Conservation (phyloP, 2,888 invertebrate species). For the Callosobruchus maculatus region DNA sequence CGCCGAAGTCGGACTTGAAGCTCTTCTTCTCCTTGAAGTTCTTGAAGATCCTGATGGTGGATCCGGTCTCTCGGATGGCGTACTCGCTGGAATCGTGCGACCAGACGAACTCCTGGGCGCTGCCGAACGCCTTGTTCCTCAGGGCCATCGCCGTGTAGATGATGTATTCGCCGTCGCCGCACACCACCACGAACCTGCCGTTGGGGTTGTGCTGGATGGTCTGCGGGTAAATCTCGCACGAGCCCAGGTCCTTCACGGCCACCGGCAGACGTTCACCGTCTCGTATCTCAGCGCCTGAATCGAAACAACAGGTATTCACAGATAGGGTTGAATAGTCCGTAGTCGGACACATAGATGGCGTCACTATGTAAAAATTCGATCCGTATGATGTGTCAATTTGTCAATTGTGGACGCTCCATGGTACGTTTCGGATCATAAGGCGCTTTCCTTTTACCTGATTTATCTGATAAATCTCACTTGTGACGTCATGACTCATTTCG, state of each 20-base stretch:
- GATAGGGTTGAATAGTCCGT: no score
- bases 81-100: slow-evolving; percentile 93
- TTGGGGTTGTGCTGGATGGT: slow-evolving; percentile 98
- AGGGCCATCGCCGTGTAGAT: slow-evolving; percentile 99
- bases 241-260: slow-evolving; percentile 97
- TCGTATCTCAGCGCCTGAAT: slow-evolving; percentile 61
- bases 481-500: no score
- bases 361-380: no score
- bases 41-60: slow-evolving; percentile 90
- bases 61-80: slow-evolving; percentile 79
- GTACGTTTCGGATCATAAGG: no score
- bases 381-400: no score
- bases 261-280: slow-evolving; percentile 93
- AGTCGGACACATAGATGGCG: no score
- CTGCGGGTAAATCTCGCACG: slow-evolving; percentile 98
- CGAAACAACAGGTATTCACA: not conserved
- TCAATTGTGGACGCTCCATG: no score
- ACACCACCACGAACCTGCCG: slow-evolving; percentile 90
- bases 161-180: slow-evolving; percentile 99
- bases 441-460: no score
- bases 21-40: slow-evolving; percentile 97
- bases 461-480: no score
- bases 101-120: slow-evolving; percentile 99
- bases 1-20: slow-evolving; percentile 95
- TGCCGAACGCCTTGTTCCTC: slow-evolving; percentile 97